Evolutionary conservation across 2,113 vertebrate species (phyloP).

Genomic region (Bos taurus): DNA sequence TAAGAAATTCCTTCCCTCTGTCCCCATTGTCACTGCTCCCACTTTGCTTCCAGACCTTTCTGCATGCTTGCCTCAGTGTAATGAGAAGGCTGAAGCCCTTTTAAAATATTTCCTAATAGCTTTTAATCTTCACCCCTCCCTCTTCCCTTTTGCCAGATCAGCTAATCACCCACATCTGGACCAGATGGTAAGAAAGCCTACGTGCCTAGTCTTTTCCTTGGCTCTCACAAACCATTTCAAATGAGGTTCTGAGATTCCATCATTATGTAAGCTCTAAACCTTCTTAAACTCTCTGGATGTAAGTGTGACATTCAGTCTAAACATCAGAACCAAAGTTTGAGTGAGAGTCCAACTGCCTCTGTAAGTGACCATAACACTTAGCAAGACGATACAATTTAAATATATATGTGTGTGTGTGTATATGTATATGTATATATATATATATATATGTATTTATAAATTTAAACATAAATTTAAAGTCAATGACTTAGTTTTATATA

Average conservation of each 20-base stretch:
- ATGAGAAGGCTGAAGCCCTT: not conserved
- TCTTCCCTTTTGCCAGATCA: not conserved
- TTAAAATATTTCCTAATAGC: not conserved
- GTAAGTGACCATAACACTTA: not conserved
- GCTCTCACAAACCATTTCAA: not conserved
- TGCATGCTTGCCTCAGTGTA: not conserved
- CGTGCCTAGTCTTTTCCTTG: not conserved
- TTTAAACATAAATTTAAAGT: no score
- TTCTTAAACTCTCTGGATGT: not conserved
- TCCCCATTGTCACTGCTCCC: not conserved
- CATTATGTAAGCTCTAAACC: not conserved
- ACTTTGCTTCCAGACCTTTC: not conserved
- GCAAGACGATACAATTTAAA: not conserved
- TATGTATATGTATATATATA: not conserved
- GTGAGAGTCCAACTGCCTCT: not conserved
- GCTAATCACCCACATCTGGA: not conserved
- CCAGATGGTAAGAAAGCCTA: not conserved
- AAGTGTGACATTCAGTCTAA: not conserved
- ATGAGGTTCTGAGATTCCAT: not conserved
- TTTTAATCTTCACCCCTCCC: not conserved
- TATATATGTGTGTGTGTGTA: no score
- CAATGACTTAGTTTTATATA: not conserved
- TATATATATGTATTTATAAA: not conserved
- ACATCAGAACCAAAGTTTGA: not conserved
- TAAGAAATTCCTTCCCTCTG: not conserved